Percentiles rank a stretch among this genome's conserved stretches.
These are phyloP conservation scores for Thymelicus sylvestris DNA, from an alignment of 2,888 invertebrate species.

Conservation along the genomic window DNA sequence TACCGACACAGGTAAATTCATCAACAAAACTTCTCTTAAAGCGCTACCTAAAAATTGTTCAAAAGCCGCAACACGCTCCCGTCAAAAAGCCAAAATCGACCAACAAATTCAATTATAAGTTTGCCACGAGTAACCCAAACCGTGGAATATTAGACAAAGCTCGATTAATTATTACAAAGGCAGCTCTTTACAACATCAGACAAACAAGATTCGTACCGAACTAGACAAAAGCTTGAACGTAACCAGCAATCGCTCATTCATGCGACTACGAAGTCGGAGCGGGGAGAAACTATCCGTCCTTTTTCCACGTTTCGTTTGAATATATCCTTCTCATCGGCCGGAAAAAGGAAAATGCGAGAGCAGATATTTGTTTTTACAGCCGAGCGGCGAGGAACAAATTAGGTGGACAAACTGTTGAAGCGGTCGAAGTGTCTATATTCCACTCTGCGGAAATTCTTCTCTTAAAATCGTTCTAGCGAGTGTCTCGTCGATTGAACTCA, in stretches of 20 bases:
- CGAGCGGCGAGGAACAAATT: slow-evolving; percentile 82
- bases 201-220: slow-evolving; percentile 73
- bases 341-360: slow-evolving; percentile 71
- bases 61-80: slow-evolving; percentile 60
- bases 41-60: slow-evolving; percentile 67
- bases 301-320: slow-evolving; percentile 61
- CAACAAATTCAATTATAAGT: slow-evolving; percentile 81
- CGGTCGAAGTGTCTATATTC: slow-evolving; percentile 82
- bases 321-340: slow-evolving; percentile 71
- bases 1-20: slow-evolving; percentile 50
- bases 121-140: slow-evolving; percentile 70
- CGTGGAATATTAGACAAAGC: slow-evolving; percentile 72
- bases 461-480: slow-evolving; percentile 68
- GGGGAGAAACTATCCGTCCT: slow-evolving; percentile 67
- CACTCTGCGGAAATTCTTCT: slow-evolving; percentile 74
- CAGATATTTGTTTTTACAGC: slow-evolving; percentile 83
- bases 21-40: slow-evolving; percentile 53
- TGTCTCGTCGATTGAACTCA: slow-evolving; percentile 69
- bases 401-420: slow-evolving; percentile 84
- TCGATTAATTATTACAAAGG: slow-evolving; percentile 81
- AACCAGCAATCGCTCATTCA: slow-evolving; percentile 77
- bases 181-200: slow-evolving; percentile 68
- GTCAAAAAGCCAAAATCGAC: slow-evolving; percentile 76
- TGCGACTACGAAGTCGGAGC: slow-evolving; percentile 60
- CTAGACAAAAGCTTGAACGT: slow-evolving; percentile 75